Evolutionary conservation across 1,140 invertebrate species (phyloP), one percentile per base, ranked within the genome.

Genomic region (Heliconius eleuchia): DNA sequence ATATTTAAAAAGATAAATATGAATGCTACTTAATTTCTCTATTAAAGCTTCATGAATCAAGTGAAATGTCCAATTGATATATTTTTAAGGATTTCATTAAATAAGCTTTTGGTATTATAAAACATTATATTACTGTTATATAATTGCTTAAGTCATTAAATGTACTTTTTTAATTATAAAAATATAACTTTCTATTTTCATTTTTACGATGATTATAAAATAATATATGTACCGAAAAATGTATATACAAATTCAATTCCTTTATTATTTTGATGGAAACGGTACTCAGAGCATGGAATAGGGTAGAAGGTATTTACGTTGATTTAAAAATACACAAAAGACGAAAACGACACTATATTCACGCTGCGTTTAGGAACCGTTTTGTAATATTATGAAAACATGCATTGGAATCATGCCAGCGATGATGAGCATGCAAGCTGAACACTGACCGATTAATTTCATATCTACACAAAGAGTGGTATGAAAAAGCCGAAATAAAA

Each of bases 391-490:
- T 50, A 34, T 75, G 76, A 70, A 83, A 75, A 37, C 83, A 82
- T 83, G 80, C 82, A 83, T n/a, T 71, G 42, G 76, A 60, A n/a
- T 42, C 83, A 82, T 86, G 85, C 85, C 46, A 39, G 79, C 76
- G 77, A 84, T 87, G 82, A 84, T 75, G 81, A 84, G 55, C 87
- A 87, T 89, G 87, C 87, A 81, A 85, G 83, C 83, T 73, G 42
- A 46, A 83, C 80, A 82, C 87, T 86, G 86, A 87, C 85, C 87
- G 77, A 85, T 84, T 84, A 85, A 85, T 77, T 85, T 86, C 85
- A 83, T 78, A 82, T 77, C 30, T 75, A 75, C 46, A 16, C 78
- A 55, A 73, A 60, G 27, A 66, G 23, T 78, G n/a, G 27, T 60
- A 37, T 70, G 1, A 70, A 52, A 50, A 73, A 73, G 39, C 73